These are phyloP conservation scores for Chydorus sphaericus DNA, from an alignment of 2,888 invertebrate species.

Conservation along the genomic window DNA sequence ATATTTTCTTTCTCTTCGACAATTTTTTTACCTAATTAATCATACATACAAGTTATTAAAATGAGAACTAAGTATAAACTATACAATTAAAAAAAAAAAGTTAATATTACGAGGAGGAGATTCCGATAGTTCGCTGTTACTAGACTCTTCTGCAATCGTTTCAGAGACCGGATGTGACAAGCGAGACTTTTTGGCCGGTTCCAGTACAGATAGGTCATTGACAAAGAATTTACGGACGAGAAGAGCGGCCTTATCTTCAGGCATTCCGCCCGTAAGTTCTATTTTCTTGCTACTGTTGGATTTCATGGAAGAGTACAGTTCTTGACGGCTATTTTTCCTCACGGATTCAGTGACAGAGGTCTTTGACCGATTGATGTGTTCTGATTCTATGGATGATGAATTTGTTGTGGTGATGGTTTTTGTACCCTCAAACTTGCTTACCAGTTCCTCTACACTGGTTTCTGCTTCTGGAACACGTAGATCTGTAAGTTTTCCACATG, in stretches of 20 bases:
- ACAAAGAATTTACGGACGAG: conserved; percentile 12
- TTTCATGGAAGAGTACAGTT: no score
- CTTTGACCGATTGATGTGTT: not conserved
- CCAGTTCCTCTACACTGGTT: not conserved
- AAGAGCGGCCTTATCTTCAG: conserved; percentile 12
- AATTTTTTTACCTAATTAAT: no score
- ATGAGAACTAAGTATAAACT: no score
- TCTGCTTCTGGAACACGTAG: no score
- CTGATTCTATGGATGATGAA: not conserved
- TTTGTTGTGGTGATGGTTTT: not conserved
- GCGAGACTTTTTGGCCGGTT: conserved; percentile 7
- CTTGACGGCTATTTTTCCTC: no score
- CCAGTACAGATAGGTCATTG: conserved; percentile 10
- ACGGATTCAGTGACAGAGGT: not conserved
- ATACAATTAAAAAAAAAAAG: no score
- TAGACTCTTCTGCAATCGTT: conserved; percentile 12
- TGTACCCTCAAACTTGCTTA: not conserved
- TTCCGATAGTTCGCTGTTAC: no score
- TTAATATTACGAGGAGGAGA: no score
- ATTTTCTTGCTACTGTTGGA: not conserved
- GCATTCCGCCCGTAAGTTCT: conserved; percentile 9
- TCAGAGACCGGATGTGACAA: conserved; percentile 4
- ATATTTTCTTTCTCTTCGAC: no score
- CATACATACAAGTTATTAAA: no score
- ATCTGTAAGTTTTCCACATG: no score